Percentiles rank a stretch among this genome's conserved stretches.
Conservation (phyloP, 2,888 invertebrate genomes). For the Troilus luridus region DNA sequence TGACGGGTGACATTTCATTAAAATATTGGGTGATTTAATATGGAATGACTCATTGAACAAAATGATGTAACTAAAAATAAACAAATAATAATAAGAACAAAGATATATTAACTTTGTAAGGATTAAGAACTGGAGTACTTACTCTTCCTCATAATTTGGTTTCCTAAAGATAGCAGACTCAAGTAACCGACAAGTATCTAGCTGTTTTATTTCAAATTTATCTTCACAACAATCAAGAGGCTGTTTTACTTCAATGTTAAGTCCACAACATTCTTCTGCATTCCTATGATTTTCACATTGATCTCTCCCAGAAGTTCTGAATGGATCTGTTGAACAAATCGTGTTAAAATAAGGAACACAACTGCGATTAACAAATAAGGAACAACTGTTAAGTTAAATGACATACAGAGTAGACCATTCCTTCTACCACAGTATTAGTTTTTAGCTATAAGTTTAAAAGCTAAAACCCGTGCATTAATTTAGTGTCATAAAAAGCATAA, state of each 20-base stretch:
- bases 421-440: background rate
- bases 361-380: background rate
- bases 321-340: conserved; percentile 3
- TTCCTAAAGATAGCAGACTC: background rate
- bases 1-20: no score
- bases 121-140: background rate
- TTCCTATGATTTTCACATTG: background rate
- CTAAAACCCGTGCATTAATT: conserved; percentile 30
- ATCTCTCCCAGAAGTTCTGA: background rate
- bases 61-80: background rate
- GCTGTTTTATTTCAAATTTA: background rate
- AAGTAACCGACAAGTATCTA: background rate
- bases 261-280: background rate
- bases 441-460: background rate
- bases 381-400: background rate
- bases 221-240: background rate
- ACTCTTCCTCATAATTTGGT: conserved; percentile 42
- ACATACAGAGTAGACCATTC: background rate
- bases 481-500: conserved; percentile 3
- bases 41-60: background rate
- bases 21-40: no score
- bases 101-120: background rate
- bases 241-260: background rate
- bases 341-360: background rate
- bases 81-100: background rate